Evolutionary conservation across 2,113 vertebrate genomes (phyloP).

Genomic region (Gambusia holbrooki): DNA sequence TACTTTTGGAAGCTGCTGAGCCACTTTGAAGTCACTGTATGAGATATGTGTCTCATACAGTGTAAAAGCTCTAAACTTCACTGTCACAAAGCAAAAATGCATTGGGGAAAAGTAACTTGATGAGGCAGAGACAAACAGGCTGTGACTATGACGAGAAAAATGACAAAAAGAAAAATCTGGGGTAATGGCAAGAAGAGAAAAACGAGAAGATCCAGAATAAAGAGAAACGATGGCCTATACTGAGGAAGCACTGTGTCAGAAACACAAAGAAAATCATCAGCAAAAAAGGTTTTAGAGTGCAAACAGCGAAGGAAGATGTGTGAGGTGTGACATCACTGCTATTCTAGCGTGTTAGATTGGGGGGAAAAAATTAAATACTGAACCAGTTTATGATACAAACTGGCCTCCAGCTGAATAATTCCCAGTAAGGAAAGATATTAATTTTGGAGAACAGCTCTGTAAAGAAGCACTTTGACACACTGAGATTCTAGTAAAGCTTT

Average conservation of each 20-base stretch:
- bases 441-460: no score
- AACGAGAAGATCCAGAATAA: neutral
- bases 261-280: no score
- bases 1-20: conserved; percentile 29
- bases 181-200: neutral
- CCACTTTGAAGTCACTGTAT: conserved; percentile 45
- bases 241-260: conserved; percentile 6
- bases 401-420: no score
- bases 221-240: neutral
- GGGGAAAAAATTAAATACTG: no score
- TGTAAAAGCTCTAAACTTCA: neutral
- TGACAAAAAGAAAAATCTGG: neutral
- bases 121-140: neutral
- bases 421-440: no score
- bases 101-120: neutral
- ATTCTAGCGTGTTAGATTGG: no score
- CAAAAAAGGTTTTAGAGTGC: no score
- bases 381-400: no score
- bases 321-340: no score
- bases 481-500: no score
- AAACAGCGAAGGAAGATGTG: no score
- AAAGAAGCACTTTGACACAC: no score
- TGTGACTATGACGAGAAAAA: neutral
- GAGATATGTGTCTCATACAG: conserved; percentile 37
- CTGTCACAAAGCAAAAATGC: neutral